Percentiles rank a stretch among this genome's conserved stretches.
Conservation (phyloP, 2,888 invertebrate species). For the Dynastes hyllus region DNA sequence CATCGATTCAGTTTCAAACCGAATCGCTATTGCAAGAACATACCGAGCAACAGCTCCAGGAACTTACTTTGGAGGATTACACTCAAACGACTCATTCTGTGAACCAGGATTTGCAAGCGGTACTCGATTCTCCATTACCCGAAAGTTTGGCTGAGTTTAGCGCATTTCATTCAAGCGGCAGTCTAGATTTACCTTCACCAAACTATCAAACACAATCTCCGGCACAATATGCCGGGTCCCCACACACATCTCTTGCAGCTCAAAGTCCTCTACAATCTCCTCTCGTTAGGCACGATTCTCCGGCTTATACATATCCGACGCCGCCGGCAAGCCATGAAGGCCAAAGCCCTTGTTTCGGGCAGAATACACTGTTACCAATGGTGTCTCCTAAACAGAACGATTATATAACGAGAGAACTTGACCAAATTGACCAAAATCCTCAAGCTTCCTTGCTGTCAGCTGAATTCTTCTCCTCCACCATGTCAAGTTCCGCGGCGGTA, state of each 20-base stretch:
- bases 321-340: conserved; percentile 92
- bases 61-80: conserved; percentile 78
- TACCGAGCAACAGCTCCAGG: conserved; percentile 78
- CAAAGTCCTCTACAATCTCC: conserved; percentile 80
- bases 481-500: conserved; percentile 90
- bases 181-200: conserved; percentile 70
- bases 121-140: conserved; percentile 84
- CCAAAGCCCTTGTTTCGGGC: conserved; percentile 76
- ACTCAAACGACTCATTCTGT: conserved; percentile 74
- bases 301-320: conserved; percentile 87
- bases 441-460: conserved; percentile 88
- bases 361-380: conserved; percentile 68
- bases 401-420: conserved; percentile 71
- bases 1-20: conserved; percentile 70
- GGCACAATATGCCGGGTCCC: conserved; percentile 67
- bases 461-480: conserved; percentile 87
- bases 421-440: conserved; percentile 79
- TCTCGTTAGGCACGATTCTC: conserved; percentile 78
- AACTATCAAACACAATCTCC: conserved; percentile 70
- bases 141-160: conserved; percentile 89
- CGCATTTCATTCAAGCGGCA: conserved; percentile 79
- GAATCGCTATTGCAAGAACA: conserved; percentile 76
- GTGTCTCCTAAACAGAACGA: conserved; percentile 70
- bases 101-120: conserved; percentile 83
- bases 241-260: conserved; percentile 71